These are phyloP conservation scores for Pseudorhombus dupliciocellatus DNA, from an alignment of 2,113 vertebrate genomes.

Conservation along the genomic window DNA sequence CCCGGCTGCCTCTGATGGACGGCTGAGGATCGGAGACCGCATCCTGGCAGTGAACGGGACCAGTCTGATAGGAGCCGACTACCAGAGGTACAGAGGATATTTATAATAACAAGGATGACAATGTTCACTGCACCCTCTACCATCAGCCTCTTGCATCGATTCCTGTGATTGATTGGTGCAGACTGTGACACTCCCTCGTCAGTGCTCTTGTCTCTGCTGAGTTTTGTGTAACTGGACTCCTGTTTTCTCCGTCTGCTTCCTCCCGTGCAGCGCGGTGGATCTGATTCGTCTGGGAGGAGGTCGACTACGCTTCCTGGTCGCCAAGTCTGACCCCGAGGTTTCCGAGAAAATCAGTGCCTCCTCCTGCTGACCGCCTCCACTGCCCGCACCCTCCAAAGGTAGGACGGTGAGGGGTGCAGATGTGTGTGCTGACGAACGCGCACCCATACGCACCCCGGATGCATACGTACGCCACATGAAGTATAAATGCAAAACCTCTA, in stretches of 20 bases:
- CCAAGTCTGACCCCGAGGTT: conserved; percentile 90
- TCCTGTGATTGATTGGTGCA: conserved; percentile 39
- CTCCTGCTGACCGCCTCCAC: conserved; percentile 75
- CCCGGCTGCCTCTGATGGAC: conserved; percentile 86
- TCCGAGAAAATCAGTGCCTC: conserved; percentile 91
- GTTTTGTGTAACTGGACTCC: conserved; percentile 51
- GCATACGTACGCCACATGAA: conserved; percentile 17
- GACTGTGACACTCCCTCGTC: conserved; percentile 30
- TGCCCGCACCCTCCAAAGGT: conserved; percentile 9
- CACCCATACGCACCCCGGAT: neutral
- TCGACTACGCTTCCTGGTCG: conserved; percentile 91
- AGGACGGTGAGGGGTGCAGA: neutral
- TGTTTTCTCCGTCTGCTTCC: conserved; percentile 7
- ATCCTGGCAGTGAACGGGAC: conserved; percentile 94
- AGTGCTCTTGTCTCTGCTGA: conserved; percentile 57
- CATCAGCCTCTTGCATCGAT: conserved; percentile 47
- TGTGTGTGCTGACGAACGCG: conserved; percentile 15
- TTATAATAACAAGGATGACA: conserved; percentile 26
- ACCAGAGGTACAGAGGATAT: conserved; percentile 85
- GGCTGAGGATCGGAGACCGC: conserved; percentile 90
- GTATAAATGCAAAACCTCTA: conserved; percentile 45
- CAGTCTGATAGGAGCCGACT: conserved; percentile 91
- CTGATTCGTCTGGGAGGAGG: conserved; percentile 91
- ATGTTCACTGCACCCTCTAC: conserved; percentile 11
- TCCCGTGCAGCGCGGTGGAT: conserved; percentile 87